phyloP scores from a whole-genome alignment of 1,140 invertebrate genomes.

The Delia radicum region DNA sequence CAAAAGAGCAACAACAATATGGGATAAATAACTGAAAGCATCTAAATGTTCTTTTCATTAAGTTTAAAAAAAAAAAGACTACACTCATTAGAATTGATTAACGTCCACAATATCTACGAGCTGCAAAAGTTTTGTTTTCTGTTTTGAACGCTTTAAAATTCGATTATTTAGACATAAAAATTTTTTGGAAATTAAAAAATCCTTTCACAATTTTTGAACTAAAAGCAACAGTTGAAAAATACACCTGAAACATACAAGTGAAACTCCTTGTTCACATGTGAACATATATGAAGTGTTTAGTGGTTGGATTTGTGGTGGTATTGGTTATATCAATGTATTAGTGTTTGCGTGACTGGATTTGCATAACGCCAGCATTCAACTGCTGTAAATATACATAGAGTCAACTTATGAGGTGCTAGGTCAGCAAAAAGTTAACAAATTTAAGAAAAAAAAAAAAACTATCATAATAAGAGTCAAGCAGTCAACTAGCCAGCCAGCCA shows the following conservation, averaged over 20 bases:
- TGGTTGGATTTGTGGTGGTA: not conserved
- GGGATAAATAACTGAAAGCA: not conserved
- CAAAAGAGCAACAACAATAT: not conserved
- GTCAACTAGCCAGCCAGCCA: not conserved
- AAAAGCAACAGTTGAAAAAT: not conserved
- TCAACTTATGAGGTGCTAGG: conserved; percentile 6
- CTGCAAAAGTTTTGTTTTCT: not conserved
- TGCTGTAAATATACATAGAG: not conserved
- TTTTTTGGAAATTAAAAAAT: not conserved
- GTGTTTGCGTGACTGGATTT: conserved; percentile 53
- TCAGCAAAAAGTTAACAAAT: not conserved
- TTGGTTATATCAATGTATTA: not conserved
- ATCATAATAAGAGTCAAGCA: conserved; percentile 8
- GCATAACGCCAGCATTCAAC: conserved; percentile 36
- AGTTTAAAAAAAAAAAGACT: not conserved
- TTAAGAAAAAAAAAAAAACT: not conserved
- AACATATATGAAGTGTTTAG: not conserved
- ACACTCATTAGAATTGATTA: not conserved
- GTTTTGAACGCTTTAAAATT: not conserved
- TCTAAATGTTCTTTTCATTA: not conserved
- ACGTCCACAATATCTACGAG: not conserved
- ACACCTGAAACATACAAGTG: no score
- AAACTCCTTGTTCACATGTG: no score
- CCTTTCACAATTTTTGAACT: not conserved
- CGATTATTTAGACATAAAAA: no score